Base-by-base conservation (phyloP, 2,797 vertebrate genomes). In the Peromyscus nudipes region DNA sequence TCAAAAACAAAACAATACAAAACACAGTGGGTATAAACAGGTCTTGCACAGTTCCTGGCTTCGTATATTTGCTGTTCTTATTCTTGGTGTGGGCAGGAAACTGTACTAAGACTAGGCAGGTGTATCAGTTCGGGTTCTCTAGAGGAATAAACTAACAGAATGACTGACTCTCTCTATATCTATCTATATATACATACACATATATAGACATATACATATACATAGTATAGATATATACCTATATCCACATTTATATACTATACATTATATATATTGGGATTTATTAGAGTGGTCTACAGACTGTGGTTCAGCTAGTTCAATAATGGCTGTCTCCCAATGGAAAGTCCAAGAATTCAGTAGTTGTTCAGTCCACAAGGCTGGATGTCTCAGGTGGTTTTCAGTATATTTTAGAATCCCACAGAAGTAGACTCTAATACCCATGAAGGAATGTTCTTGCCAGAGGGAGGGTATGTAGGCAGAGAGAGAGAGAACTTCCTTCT, bases 61-160 rank as follows among this genome's bases (percentile, higher is more conserved):
- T 3, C 19, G 4, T 3, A 29, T 37, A 55, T 19, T 34, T 67
- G 69, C 55, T 81, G 9, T 76, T 94, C 46, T 77, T 73, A 7
- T 27, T 43, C 14, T 75, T 93, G 94, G 88, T 80, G 71, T 91
- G 57, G 17, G 46, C 85, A 92, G 75, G 46, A 90, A 83, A 17
- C 9, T 37, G 23, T 65, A 40, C 25, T 13, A 40, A 49, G 23
- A 69, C 19, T 12, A 87, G 65, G 25, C 12, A 55, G 65, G 12
- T 57, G n/a, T 11, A 71, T 46, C 34, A 86, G 46, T n/a, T 31
- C 37, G 46, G 21, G 64, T 52, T 86, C 34, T 25, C 83, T 49
- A 49, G 82, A 67, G 62, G 29, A 67, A 69, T 52, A n/a, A 69
- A 76, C 73, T 76, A 25, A 76, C 43, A 46, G 73, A 46, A 40